Conservation (phyloP, 2,797 vertebrate genomes). For the Cichlasoma orientale region DNA sequence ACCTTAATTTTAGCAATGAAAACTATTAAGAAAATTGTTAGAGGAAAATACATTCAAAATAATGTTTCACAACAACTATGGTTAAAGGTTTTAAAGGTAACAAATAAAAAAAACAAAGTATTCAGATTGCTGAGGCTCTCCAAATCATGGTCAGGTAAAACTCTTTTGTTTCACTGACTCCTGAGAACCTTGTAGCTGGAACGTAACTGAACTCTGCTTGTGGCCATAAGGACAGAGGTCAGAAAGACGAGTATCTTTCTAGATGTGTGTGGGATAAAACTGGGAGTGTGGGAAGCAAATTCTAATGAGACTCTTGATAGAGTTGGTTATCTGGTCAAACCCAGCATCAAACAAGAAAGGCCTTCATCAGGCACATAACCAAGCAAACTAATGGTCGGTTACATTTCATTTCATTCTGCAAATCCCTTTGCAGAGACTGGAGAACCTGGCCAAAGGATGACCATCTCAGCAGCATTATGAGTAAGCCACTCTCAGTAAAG, state of each 20-base stretch:
- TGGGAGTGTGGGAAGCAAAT: neutral
- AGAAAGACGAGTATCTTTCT: neutral
- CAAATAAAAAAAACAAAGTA: neutral
- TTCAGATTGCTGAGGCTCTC: neutral
- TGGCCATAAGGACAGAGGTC: neutral
- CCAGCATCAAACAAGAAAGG: neutral
- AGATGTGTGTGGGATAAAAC: neutral
- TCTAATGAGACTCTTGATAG: neutral
- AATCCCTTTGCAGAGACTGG: neutral
- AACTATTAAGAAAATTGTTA: neutral
- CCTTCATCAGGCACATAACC: no score
- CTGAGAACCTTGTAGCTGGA: neutral
- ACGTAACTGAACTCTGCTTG: neutral
- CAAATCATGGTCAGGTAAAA: neutral
- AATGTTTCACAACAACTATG: no score
- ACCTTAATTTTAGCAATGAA: neutral
- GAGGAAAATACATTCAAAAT: neutral
- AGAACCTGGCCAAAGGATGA: neutral
- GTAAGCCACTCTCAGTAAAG: neutral
- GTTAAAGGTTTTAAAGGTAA: neutral
- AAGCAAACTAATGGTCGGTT: no score
- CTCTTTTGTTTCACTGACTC: rapidly evolving
- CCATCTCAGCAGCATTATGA: neutral
- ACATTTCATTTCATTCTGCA: neutral
- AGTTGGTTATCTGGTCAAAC: neutral